A percentile compares a stretch with the other conserved stretches of the same genome.
These are phyloP conservation scores for Chrysina gloriosa DNA, from an alignment of 2,888 invertebrate genomes.

Conservation along the genomic window DNA sequence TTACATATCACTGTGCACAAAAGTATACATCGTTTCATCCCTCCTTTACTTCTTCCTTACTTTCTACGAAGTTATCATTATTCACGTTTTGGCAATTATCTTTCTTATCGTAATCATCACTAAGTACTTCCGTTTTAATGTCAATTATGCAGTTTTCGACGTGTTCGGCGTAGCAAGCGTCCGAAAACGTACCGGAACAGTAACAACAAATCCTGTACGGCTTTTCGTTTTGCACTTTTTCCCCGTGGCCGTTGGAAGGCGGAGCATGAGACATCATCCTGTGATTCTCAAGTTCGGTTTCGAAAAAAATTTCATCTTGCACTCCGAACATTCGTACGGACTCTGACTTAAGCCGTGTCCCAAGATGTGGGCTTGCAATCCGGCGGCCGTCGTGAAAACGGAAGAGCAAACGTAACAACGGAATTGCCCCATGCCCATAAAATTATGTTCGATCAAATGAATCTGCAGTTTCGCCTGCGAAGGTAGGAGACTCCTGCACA, in stretches of 20 bases:
- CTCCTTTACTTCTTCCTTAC: neutral
- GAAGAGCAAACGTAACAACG: slow-evolving; percentile 91
- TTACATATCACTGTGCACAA: neutral
- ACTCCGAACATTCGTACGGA: slow-evolving; percentile 87
- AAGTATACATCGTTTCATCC: neutral
- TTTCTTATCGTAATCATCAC: slow-evolving; percentile 15
- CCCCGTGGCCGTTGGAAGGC: neutral
- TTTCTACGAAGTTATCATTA: slow-evolving; percentile 8
- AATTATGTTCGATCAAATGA: slow-evolving; percentile 93
- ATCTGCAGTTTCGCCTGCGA: slow-evolving; percentile 86
- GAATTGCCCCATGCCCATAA: slow-evolving; percentile 85
- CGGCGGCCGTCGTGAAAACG: slow-evolving; percentile 85
- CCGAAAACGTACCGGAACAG: slow-evolving; percentile 36
- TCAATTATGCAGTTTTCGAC: slow-evolving; percentile 37
- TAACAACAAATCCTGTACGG: slow-evolving; percentile 38
- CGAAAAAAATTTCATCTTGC: slow-evolving; percentile 90
- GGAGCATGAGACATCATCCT: slow-evolving; percentile 60
- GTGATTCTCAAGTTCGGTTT: slow-evolving; percentile 92
- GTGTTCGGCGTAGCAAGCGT: slow-evolving; percentile 33
- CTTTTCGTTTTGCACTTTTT: slow-evolving; percentile 27
- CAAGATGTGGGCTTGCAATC: slow-evolving; percentile 82
- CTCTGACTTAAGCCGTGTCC: slow-evolving; percentile 84
- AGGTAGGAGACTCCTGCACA: slow-evolving; percentile 82
- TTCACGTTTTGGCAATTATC: slow-evolving; percentile 10
- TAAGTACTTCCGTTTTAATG: slow-evolving; percentile 34